Evolutionary conservation across 2,888 invertebrate genomes (phyloP), one percentile per base, ranked within the genome.

Genomic region (Cataglyphis rosenhaueri): DNA sequence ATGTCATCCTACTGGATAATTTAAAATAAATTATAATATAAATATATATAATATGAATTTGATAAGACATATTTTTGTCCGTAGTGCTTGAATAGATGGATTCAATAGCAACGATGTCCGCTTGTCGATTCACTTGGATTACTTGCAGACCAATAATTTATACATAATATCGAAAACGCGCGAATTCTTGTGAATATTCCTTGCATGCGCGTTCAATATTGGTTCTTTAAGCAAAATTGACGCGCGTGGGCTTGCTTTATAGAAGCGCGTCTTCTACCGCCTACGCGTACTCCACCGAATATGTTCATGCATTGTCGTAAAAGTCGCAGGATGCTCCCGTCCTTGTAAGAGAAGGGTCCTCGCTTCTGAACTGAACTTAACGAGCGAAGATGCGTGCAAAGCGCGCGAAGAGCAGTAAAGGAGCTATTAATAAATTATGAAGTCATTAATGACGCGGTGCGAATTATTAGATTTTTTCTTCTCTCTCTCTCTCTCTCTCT

Each of bases 321-420:
- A 79, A 79, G 78, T 79, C 78, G 59, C 32, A 71, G 73, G 78
- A 79, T 59, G 78, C 59, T 18, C 64, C 55, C 71, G 78, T 79
- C 78, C 78, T 79, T 79, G 78, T 59, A 9, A 61, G 78, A 79
- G 78, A 79, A 79, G 78, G 57, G 78, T 79, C 78, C 78, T 79
- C 78, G 78, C 78, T 71, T 79, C 71, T 71, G 73, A 79, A 79
- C 78, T 79, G 32, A 79, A 79, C 73, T 59, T 59, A 59, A 71
- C 71, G 73, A 79, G 78, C 78, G 44, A 59, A 59, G 44, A 79
- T 68, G 70, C 44, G 71, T 44, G 71, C 57, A 2, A 12, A 38
- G 76, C 76, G 55, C 78, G 71, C 21, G 76, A 55, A 41, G n/a
- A 41, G 73, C 59, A 32, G 21, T 71, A 79, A 79, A 79, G 59